Conservation (phyloP, 2,888 invertebrate genomes). For the Apomyelois bistriatella region DNA sequence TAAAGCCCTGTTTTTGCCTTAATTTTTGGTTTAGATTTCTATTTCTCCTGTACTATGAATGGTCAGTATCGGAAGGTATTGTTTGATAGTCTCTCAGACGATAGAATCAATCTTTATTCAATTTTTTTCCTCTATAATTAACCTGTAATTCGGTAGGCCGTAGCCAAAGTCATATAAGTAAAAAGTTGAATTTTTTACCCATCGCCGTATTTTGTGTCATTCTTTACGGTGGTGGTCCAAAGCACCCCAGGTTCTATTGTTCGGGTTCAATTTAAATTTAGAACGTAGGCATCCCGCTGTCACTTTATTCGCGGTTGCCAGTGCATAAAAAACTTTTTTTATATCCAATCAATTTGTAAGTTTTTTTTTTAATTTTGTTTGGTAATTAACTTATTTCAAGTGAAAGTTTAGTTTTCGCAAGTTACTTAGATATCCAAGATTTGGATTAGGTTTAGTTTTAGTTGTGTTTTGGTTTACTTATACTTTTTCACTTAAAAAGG, state of each 20-base stretch:
- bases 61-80: too few species aligned
- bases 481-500: too few species aligned
- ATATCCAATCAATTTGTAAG: slow-evolving; percentile 10
- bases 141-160: slow-evolving; percentile 63
- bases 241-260: slow-evolving; percentile 70
- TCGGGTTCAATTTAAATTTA: slow-evolving; percentile 64
- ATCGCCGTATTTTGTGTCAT: slow-evolving; percentile 56
- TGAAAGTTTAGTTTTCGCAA: background rate
- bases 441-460: too few species aligned
- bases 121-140: slow-evolving; percentile 26
- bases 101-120: background rate
- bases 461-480: too few species aligned
- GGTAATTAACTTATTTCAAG: slow-evolving; percentile 6
- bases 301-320: slow-evolving; percentile 70
- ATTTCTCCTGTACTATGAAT: too few species aligned
- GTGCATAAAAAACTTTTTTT: slow-evolving; percentile 54
- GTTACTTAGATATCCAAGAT: background rate
- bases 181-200: slow-evolving; percentile 47
- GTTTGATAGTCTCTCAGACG: too few species aligned
- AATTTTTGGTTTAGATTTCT: too few species aligned
- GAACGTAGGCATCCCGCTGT: slow-evolving; percentile 64
- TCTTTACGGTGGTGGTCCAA: slow-evolving; percentile 44
- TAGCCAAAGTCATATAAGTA: slow-evolving; percentile 41
- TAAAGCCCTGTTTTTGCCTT: too few species aligned
- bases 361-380: background rate